Evolutionary conservation across 92 coral and sea anemone genomes (phyloP).

Genomic region (Porites lobata): DNA sequence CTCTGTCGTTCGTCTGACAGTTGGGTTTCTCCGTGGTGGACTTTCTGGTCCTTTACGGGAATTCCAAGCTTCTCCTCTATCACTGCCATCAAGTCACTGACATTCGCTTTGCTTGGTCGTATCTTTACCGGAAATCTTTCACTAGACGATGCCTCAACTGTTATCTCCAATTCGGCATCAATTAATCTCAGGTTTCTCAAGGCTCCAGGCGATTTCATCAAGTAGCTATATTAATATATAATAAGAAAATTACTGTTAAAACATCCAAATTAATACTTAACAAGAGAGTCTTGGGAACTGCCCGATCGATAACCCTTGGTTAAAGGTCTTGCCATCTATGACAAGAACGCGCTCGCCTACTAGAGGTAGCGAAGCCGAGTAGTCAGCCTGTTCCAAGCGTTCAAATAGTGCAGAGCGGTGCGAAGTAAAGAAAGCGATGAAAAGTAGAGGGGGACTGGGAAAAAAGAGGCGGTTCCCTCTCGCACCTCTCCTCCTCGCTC

Average conservation of each 20-base stretch:
- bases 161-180: slow-evolving; percentile 12
- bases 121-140: neutral
- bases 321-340: no score
- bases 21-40: slow-evolving; percentile 3
- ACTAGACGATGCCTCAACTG: neutral
- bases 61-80: neutral
- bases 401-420: no score
- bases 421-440: no score
- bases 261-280: no score
- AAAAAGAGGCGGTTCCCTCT: no score
- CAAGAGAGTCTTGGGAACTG: no score
- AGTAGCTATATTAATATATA: neutral
- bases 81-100: slow-evolving; percentile 11
- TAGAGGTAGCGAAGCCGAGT: no score
- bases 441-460: no score
- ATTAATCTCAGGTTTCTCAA: neutral
- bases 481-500: no score
- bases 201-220: neutral
- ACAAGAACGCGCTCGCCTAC: no score
- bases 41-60: slow-evolving; percentile 34
- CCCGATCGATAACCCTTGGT: no score
- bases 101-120: slow-evolving; percentile 29
- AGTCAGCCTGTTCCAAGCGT: no score
- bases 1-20: slow-evolving; percentile 25
- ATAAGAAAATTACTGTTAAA: neutral